Evolutionary conservation across 2,113 vertebrate species (phyloP).

Genomic region (Gopherus evgoodei): DNA sequence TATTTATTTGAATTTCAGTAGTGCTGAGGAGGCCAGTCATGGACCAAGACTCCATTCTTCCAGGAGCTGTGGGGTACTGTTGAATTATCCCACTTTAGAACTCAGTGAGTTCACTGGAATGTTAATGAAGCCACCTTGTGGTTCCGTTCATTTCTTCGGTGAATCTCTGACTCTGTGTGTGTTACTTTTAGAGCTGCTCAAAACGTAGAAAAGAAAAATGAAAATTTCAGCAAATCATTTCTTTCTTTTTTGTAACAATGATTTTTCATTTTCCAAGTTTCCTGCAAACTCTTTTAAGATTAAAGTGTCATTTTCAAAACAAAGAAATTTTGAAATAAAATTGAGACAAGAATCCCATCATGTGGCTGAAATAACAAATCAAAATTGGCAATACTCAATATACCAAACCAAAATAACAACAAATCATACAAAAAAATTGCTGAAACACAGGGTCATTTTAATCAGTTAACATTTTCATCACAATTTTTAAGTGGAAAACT

Average conservation of each 20-base stretch:
- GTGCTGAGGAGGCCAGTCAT: neutral
- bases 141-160: neutral
- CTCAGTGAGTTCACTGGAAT: neutral
- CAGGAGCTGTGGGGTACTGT: neutral
- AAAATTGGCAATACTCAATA: neutral
- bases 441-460: neutral
- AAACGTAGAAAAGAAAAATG: neutral
- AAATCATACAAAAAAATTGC: neutral
- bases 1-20: neutral
- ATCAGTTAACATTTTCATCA: neutral
- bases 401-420: neutral
- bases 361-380: neutral
- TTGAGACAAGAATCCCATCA: neutral
- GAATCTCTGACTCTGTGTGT: neutral
- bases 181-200: neutral
- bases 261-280: neutral
- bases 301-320: neutral
- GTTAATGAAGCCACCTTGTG: neutral
- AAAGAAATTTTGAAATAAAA: neutral
- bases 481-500: neutral
- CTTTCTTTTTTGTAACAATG: neutral
- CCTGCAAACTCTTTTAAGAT: neutral
- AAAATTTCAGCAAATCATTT: neutral
- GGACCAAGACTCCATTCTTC: neutral
- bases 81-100: neutral